Conservation (phyloP, 1,140 invertebrate genomes). For the Pseudomyrmex flavicornis region DNA sequence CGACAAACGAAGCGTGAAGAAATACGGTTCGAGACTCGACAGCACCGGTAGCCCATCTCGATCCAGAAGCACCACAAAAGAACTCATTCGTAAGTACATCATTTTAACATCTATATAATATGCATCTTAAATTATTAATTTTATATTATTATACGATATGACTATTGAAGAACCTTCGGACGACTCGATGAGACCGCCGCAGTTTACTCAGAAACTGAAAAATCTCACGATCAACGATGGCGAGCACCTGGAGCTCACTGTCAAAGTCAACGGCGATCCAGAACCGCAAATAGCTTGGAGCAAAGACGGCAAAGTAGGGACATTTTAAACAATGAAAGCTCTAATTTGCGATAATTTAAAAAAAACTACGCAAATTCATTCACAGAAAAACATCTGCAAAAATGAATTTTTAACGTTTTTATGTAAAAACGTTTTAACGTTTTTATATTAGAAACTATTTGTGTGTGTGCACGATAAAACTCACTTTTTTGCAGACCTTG, state of each 20-base stretch:
- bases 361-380: too few species aligned
- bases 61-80: constrained; percentile 95
- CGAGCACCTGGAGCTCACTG: constrained; percentile 91
- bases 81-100: constrained; percentile 91
- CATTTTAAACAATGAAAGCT: not conserved
- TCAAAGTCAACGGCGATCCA: constrained; percentile 94
- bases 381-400: not conserved
- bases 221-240: constrained; percentile 92
- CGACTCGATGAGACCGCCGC: constrained; percentile 94
- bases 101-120: constrained; percentile 10
- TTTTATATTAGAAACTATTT: not conserved
- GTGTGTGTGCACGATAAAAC: not conserved
- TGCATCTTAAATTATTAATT: not conserved
- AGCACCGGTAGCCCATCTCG: constrained; percentile 90
- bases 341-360: not conserved
- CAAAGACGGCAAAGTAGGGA: constrained; percentile 90
- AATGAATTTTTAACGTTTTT: not conserved
- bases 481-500: constrained; percentile 82
- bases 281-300: constrained; percentile 95
- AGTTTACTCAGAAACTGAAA: constrained; percentile 90
- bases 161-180: constrained; percentile 90
- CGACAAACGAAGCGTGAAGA: constrained; percentile 88
- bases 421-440: too few species aligned
- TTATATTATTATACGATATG: too few species aligned
- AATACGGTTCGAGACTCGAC: constrained; percentile 91